Evolutionary conservation across 2,888 invertebrate genomes (phyloP).

Genomic region (Drosophila hamatofila): DNA sequence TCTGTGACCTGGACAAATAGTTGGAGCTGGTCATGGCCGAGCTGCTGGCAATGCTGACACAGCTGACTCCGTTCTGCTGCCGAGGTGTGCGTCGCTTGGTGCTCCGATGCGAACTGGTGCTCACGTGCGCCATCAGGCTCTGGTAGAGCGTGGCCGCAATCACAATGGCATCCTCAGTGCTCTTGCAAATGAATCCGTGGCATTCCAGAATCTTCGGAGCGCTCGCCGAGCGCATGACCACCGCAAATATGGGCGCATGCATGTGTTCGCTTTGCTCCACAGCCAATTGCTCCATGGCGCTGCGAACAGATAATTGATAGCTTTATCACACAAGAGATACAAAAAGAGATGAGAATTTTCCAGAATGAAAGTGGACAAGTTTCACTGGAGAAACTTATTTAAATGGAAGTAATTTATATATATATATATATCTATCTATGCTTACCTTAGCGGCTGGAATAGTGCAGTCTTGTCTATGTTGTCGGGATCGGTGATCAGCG

Average conservation of each 20-base stretch:
- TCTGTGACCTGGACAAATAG: constrained; percentile 77
- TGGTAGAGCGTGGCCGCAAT: constrained; percentile 96
- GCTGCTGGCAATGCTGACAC: constrained; percentile 91
- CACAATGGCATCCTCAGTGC: constrained; percentile 95
- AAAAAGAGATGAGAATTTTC: neutral
- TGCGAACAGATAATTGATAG: constrained; percentile 49
- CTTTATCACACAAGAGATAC: neutral
- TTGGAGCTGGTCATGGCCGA: constrained; percentile 84
- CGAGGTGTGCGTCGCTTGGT: constrained; percentile 87
- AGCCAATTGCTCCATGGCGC: constrained; percentile 83
- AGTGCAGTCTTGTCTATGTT: constrained; percentile 90
- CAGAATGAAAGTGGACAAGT: neutral
- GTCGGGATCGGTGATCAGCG: constrained; percentile 93
- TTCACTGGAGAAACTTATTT: neutral
- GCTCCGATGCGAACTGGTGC: constrained; percentile 85
- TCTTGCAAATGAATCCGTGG: constrained; percentile 95
- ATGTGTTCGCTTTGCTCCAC: constrained; percentile 86
- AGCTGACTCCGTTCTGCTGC: constrained; percentile 91
- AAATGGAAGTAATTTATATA: neutral
- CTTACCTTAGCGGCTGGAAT: constrained; percentile 86
- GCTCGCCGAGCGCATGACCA: constrained; percentile 93
- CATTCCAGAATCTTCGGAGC: constrained; percentile 93
- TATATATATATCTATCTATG: neutral
- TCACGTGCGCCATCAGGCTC: constrained; percentile 93
- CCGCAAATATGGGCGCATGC: constrained; percentile 95